phyloP scores from a whole-genome alignment of 2,888 invertebrate species.

The Pseudoips prasinana region DNA sequence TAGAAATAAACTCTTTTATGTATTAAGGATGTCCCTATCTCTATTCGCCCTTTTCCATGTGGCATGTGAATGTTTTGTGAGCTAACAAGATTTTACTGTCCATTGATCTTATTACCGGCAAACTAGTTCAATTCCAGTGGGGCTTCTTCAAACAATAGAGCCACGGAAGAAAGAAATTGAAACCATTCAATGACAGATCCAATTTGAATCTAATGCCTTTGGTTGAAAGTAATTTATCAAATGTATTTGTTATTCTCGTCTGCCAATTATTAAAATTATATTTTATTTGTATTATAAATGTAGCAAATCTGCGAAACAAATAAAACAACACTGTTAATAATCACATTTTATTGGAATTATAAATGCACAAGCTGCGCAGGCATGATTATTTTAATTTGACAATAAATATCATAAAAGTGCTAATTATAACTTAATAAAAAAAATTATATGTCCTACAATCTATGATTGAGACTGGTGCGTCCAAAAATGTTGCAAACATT shows the following conservation, averaged over 20 bases:
- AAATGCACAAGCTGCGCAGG: constrained; percentile 75
- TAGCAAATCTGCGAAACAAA: constrained; percentile 26
- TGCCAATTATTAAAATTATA: too few species aligned
- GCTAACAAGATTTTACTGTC: constrained; percentile 11
- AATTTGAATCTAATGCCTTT: too few species aligned
- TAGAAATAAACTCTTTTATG: too few species aligned
- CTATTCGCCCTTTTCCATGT: too few species aligned
- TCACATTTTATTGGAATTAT: constrained; percentile 79
- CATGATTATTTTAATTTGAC: constrained; percentile 66
- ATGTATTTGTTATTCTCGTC: too few species aligned
- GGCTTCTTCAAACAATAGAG: constrained; percentile 13
- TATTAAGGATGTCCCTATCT: too few species aligned
- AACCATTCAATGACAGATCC: too few species aligned
- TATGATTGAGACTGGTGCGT: constrained; percentile 75
- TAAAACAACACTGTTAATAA: constrained; percentile 53
- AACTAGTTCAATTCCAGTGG: constrained; percentile 1
- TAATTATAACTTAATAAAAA: constrained; percentile 66
- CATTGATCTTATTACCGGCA: constrained; percentile 7
- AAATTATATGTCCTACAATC: constrained; percentile 59
- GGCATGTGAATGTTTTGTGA: background rate
- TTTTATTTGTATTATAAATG: too few species aligned
- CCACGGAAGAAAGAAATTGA: too few species aligned
- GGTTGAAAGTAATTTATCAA: too few species aligned
- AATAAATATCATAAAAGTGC: constrained; percentile 75
- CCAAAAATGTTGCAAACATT: constrained; percentile 53